Base-by-base conservation (phyloP, 1,140 invertebrate genomes). In the Drosophila arawakana region DNA sequence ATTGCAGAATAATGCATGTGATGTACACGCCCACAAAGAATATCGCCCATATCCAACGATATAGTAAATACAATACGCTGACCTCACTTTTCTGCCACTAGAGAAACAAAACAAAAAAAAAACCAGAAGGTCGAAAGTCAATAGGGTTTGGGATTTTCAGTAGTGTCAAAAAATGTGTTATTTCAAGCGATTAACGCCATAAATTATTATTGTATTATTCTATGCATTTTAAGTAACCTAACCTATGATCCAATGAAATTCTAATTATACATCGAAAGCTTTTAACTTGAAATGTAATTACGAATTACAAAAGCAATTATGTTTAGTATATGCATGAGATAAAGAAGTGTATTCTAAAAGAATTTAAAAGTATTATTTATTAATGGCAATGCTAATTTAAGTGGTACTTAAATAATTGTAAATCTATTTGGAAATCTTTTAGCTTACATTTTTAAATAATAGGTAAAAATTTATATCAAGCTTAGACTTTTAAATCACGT, bases 11-110 rank as follows among this genome's bases (percentile, higher is more conserved):
- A 0, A 95, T 67, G 11, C 94, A 94, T 44, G 92, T 92, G 0
- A 94, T 68, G 25, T 93, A 84, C 0, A 95, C 93, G 6, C 74
- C 70, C 7, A 93, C 57, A 91, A 95, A 95, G 3, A 91, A 74
- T 10, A 93, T 7, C 3, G 94, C 93, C 25, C 95, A 92, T 0
- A 93, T 35, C 93, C 94, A 94, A 54, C 95, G 93, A 71, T 95
- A 95, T 0, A 93, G 43, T 7, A 95, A 69, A 80, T 95, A 96
- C 43, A 76, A 73, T 25, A 83, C 46, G 72, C 91, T 94, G 18
- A 78, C 81, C 37, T 81, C 83, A 65, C 82, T 74, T 18, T 73
- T 90, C 84, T 94, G 93, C 93, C 93, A 94, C 94, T 94, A 74
- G 39, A 91, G 15, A 52, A 67, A 18, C 50, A 72, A 18, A 68